Base-by-base conservation (phyloP, 1,140 invertebrate species). In the Drosophila biarmipes region DNA sequence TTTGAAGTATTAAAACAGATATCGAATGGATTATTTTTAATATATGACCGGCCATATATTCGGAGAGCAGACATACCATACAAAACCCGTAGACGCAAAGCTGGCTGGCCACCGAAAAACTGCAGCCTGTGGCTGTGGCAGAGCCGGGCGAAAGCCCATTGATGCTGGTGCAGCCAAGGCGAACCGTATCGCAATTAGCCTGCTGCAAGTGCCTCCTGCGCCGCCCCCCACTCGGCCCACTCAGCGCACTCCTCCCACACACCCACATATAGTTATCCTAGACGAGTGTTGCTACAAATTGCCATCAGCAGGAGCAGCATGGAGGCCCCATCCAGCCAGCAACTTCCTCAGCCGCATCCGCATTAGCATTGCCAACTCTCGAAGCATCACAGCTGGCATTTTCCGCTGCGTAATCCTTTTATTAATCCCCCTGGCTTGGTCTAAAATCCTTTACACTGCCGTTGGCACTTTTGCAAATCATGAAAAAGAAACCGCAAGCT, bases 351-450 rank as follows among this genome's bases (percentile, higher is more conserved):
- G 37, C 48, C 53, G 15, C 45, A 67, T 80, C 57, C 35, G 73
- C 79, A 74, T 66, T 69, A 76, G 69, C 64, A 76, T 58, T 74
- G 81, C 81, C 81, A 80, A 85, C 61, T 84, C 63, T 68, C 53
- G 42, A 59, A 76, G 62, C 84, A 87, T 56, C 82, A 64, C 82
- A 86, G 82, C 82, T 86, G 82, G 82, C 82, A 82, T 87, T 86
- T 86, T 86, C 82, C 82, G 82, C 82, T 86, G 74, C 82, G 82
- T 87, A 87, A 87, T 87, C 82, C 82, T 89, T 87, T 87, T 87
- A 87, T 87, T 89, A 87, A 87, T 87, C 82, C 84, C 74, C 71
- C 73, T 89, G 78, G 82, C 78, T 89, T 87, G 84, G 67, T 68
- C 71, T 72, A 82, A 87, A 86, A 89, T 87, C 84, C 84, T 68